A percentile compares a stretch with the other conserved stretches of the same genome.
Conservation (phyloP, 2,113 vertebrate species). For the Lucifuga dentata region DNA sequence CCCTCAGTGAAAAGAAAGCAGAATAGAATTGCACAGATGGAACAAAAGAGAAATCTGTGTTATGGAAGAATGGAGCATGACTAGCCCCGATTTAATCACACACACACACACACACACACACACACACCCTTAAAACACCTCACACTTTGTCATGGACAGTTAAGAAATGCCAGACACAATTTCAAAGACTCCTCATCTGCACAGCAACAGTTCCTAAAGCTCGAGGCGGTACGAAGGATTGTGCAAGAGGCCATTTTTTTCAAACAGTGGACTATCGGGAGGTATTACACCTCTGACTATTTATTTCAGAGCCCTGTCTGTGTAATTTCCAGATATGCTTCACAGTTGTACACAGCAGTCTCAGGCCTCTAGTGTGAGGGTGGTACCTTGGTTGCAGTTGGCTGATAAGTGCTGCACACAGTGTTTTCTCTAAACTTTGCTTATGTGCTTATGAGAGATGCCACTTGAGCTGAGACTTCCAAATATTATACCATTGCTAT, state of each 20-base stretch:
- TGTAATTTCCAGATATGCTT: slow-evolving; percentile 36
- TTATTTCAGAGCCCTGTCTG: slow-evolving; percentile 38
- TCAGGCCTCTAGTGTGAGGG: neutral
- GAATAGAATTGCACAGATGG: neutral
- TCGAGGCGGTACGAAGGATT: slow-evolving; percentile 33
- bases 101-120: no score
- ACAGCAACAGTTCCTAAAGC: slow-evolving; percentile 25
- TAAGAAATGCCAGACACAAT: slow-evolving; percentile 59
- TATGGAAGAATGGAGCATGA: slow-evolving; percentile 15
- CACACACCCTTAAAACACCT: slow-evolving; percentile 15
- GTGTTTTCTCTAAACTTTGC: slow-evolving; percentile 16
- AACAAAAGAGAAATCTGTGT: slow-evolving; percentile 8
- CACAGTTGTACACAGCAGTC: slow-evolving; percentile 3
- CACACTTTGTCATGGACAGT: slow-evolving; percentile 39
- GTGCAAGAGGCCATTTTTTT: slow-evolving; percentile 44
- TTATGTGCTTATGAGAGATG: neutral
- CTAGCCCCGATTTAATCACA: slow-evolving; percentile 17
- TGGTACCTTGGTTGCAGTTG: slow-evolving; percentile 1
- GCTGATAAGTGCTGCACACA: neutral
- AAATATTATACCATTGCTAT: neutral
- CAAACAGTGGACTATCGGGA: slow-evolving; percentile 24
- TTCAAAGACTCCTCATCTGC: slow-evolving; percentile 46
- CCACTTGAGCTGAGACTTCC: neutral
- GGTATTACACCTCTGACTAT: slow-evolving; percentile 29
- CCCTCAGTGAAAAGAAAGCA: no score